These are phyloP conservation scores for Melanocharis versteri DNA, from an alignment of 2,113 vertebrate genomes.

Conservation along the genomic window DNA sequence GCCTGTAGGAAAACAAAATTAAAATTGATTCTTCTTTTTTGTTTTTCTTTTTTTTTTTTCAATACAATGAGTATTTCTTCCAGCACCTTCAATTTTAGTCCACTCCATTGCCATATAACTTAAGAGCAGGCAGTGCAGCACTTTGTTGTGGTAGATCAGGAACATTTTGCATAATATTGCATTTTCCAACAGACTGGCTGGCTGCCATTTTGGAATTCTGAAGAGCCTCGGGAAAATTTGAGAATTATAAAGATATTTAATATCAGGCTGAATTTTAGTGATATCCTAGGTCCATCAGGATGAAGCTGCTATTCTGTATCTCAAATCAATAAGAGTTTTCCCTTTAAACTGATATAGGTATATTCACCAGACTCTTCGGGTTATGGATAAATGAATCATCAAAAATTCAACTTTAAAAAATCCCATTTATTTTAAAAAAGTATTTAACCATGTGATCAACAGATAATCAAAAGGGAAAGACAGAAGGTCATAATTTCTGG, in stretches of 20 bases:
- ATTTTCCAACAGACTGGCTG: neutral
- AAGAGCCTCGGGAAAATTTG: neutral
- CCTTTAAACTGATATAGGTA: neutral
- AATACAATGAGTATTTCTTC: neutral
- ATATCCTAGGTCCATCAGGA: neutral
- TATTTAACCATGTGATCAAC: neutral
- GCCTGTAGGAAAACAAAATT: neutral
- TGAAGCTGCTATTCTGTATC: neutral
- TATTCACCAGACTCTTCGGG: neutral
- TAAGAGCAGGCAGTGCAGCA: neutral
- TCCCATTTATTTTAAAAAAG: neutral
- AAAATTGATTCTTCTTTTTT: neutral
- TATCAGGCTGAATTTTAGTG: neutral
- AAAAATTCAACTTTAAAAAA: neutral
- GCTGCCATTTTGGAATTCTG: neutral
- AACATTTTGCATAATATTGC: neutral
- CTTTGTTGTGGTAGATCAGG: neutral
- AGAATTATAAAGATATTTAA: neutral
- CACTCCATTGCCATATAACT: neutral
- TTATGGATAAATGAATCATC: neutral
- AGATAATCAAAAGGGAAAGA: neutral
- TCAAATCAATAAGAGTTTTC: neutral
- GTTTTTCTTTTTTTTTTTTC: rapidly evolving
- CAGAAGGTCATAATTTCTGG: neutral
- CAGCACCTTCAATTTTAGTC: neutral